Evolutionary conservation across 2,113 vertebrate species (phyloP).

Genomic region (Pomatorhinus ruficollis): DNA sequence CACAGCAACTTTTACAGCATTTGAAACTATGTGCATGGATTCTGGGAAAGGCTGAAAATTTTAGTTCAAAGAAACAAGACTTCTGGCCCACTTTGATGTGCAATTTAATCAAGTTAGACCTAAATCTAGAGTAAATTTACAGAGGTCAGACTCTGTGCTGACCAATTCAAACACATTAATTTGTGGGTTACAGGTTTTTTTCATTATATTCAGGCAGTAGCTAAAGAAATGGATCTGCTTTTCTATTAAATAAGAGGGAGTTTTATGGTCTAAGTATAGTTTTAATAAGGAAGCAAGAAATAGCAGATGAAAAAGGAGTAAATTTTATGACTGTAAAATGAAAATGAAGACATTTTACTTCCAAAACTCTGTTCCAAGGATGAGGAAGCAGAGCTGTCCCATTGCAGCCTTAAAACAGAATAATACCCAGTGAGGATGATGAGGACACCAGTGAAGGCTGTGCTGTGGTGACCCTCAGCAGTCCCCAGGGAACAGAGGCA

Average conservation of each 20-base stretch:
- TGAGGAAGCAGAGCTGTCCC: not conserved
- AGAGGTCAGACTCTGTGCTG: not conserved
- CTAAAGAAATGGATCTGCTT: not conserved
- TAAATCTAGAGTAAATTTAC: not conserved
- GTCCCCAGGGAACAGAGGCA: not conserved
- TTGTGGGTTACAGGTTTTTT: not conserved
- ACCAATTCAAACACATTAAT: not conserved
- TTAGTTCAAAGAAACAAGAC: not conserved
- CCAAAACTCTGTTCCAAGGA: not conserved
- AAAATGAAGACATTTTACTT: not conserved
- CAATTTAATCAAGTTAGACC: not conserved
- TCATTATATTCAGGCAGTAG: not conserved
- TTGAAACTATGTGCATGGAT: not conserved
- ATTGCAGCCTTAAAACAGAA: not conserved
- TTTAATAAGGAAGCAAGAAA: not conserved
- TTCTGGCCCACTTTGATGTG: not conserved
- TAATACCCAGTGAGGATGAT: not conserved
- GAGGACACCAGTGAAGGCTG: rapidly evolving
- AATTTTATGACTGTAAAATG: not conserved
- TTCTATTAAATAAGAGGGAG: not conserved
- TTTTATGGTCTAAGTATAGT: not conserved
- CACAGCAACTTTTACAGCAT: not conserved
- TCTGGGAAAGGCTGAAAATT: not conserved
- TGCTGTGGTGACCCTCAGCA: not conserved
- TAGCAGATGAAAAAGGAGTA: not conserved